A percentile compares a stretch with the other conserved stretches of the same genome.
phyloP scores from a whole-genome alignment of 2,888 invertebrate species.

The Homarus gammarus region DNA sequence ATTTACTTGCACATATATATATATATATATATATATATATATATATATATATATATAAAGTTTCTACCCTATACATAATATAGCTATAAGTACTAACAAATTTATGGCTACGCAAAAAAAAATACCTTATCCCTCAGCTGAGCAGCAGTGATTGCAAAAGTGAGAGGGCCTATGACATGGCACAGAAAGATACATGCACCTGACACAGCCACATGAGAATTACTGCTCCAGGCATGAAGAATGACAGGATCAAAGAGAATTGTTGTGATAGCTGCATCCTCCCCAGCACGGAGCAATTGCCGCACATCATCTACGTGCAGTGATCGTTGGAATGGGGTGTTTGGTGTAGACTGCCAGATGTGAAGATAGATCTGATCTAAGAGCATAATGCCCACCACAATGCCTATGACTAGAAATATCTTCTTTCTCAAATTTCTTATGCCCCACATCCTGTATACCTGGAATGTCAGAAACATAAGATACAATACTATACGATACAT shows the following conservation, averaged over 20 bases:
- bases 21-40: no score
- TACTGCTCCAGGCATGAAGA: constrained; percentile 60
- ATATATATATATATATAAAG: no score
- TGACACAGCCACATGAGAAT: constrained; percentile 44
- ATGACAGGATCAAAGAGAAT: constrained; percentile 70
- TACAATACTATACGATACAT: neutral
- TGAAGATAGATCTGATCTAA: constrained; percentile 64
- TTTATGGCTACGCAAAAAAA: no score
- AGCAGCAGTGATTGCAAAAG: constrained; percentile 59
- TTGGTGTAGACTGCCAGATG: constrained; percentile 45
- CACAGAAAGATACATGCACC: constrained; percentile 70
- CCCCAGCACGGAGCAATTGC: constrained; percentile 49
- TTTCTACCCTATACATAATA: no score
- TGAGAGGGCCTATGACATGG: constrained; percentile 68
- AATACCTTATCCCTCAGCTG: constrained; percentile 67
- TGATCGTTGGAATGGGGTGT: constrained; percentile 51
- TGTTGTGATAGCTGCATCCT: constrained; percentile 42
- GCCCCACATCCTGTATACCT: constrained; percentile 30
- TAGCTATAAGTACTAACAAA: no score
- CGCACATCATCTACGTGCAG: constrained; percentile 66
- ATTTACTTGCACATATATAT: no score
- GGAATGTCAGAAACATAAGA: neutral
- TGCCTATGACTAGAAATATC: constrained; percentile 32
- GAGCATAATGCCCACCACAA: constrained; percentile 45
- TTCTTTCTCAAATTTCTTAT: constrained; percentile 51